A percentile compares a stretch with the other conserved stretches of the same genome.
These are phyloP conservation scores for Lophura swinhoii DNA, from an alignment of 2,797 vertebrate species.

Conservation along the genomic window DNA sequence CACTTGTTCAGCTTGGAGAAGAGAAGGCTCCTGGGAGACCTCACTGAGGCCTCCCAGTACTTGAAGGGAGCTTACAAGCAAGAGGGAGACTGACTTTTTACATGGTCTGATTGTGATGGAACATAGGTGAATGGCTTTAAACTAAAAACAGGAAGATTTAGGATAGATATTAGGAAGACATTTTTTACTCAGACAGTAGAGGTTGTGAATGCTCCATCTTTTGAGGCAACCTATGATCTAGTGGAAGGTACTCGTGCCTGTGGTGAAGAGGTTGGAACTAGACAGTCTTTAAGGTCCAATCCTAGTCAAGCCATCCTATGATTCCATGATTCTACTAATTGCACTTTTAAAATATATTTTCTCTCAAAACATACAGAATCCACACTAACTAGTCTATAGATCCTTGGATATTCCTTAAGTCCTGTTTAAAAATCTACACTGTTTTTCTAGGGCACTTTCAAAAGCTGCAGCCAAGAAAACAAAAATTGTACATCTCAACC, in stretches of 20 bases:
- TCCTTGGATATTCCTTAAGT: background rate
- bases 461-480: fast-evolving
- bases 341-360: background rate
- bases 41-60: no score
- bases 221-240: no score
- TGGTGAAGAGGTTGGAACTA: no score
- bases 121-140: background rate
- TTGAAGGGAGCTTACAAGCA: no score
- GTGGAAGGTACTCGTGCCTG: no score
- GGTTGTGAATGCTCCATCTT: background rate
- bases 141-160: background rate
- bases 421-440: fast-evolving
- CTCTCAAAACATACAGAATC: background rate
- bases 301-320: background rate
- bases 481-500: background rate
- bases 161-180: background rate
- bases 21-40: no score
- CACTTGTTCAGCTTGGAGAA: no score
- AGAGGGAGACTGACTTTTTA: no score
- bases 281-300: background rate
- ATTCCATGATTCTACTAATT: background rate
- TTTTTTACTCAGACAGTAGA: background rate
- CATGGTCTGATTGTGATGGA: no score
- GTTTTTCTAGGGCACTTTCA: background rate
- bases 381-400: background rate